These are phyloP conservation scores for Gibbula magus DNA, from an alignment of 2,888 invertebrate species.

Conservation along the genomic window DNA sequence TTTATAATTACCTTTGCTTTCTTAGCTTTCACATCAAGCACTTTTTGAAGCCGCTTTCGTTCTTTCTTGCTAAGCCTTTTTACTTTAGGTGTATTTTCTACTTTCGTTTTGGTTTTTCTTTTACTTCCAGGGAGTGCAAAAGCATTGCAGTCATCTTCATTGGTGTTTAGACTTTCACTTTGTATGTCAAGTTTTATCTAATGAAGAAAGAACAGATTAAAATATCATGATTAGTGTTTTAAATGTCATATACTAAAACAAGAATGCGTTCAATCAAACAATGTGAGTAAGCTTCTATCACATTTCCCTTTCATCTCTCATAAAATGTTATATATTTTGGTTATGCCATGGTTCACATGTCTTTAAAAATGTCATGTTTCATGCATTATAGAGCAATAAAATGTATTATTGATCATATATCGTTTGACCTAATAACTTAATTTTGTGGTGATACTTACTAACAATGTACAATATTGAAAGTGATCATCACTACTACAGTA, in stretches of 20 bases:
- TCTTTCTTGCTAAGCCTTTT: conserved; percentile 90
- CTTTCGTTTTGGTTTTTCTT: conserved; percentile 80
- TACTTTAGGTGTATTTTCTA: conserved; percentile 46
- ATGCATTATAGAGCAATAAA: too few relatives aligned
- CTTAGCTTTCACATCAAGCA: conserved; percentile 91
- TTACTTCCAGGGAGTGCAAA: conserved; percentile 89
- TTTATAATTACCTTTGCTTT: conserved; percentile 81
- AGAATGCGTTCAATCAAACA: too few relatives aligned
- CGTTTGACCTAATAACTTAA: too few relatives aligned
- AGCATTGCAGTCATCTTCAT: conserved; percentile 84
- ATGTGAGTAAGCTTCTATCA: too few relatives aligned
- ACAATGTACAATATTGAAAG: too few relatives aligned
- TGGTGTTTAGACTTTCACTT: conserved; percentile 35
- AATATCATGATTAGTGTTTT: background rate
- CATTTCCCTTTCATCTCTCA: too few relatives aligned
- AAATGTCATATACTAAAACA: background rate
- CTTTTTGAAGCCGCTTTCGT: conserved; percentile 88
- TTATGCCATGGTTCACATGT: too few relatives aligned
- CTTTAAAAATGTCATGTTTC: too few relatives aligned
- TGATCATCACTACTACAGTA: too few relatives aligned
- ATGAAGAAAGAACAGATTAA: conserved; percentile 17
- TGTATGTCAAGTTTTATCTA: conserved; percentile 61
- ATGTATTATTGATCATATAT: too few relatives aligned
- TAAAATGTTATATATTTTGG: too few relatives aligned
- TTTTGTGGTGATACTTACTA: too few relatives aligned